A percentile compares a stretch with the other conserved stretches of the same genome.
These are phyloP conservation scores for Pocota personata DNA, from an alignment of 2,888 invertebrate species.

Conservation along the genomic window DNA sequence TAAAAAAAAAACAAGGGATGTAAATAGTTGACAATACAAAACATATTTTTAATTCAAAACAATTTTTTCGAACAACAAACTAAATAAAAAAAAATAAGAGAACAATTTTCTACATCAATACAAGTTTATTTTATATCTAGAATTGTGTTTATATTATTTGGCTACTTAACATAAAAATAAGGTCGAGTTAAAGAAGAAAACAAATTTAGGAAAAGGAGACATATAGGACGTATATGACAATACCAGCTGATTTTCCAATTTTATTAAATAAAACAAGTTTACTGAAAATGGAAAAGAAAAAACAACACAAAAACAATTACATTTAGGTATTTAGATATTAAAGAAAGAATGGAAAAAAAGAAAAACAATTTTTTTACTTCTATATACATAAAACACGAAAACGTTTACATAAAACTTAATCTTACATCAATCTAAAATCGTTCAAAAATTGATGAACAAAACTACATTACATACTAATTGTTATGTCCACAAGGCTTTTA, in stretches of 20 bases:
- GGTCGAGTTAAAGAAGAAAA: conserved; percentile 30
- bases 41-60: conserved; percentile 70
- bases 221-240: conserved; percentile 72
- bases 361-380: conserved; percentile 69
- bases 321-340: conserved; percentile 69
- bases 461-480: conserved; percentile 6
- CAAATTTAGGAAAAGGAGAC: conserved; percentile 33
- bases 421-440: conserved; percentile 67
- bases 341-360: conserved; percentile 23
- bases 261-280: conserved; percentile 67
- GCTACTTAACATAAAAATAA: conserved; percentile 51
- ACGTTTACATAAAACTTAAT: conserved; percentile 66
- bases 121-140: conserved; percentile 40
- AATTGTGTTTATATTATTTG: conserved; percentile 42
- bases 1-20: conserved; percentile 77
- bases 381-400: conserved; percentile 65
- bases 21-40: conserved; percentile 79
- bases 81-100: conserved; percentile 34
- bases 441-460: conserved; percentile 75
- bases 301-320: conserved; percentile 48
- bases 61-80: conserved; percentile 60
- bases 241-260: conserved; percentile 70
- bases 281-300: conserved; percentile 66
- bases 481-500: conserved; percentile 50
- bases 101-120: conserved; percentile 59